phyloP scores from a whole-genome alignment of 2,888 invertebrate species.

The Pasiphila rectangulata region DNA sequence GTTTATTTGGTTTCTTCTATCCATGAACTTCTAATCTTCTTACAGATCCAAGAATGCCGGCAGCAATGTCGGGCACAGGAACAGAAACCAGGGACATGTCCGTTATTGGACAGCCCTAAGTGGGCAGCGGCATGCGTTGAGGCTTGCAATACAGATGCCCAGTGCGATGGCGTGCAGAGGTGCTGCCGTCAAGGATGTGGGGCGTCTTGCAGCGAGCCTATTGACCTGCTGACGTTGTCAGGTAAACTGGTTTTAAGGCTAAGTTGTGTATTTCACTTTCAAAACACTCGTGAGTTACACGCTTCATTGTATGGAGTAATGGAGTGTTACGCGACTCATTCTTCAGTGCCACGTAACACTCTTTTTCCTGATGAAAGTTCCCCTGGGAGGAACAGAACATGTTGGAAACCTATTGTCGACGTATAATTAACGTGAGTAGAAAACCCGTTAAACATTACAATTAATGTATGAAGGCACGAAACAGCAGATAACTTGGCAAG shows the following conservation, averaged over 20 bases:
- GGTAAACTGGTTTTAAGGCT: slow-evolving; percentile 71
- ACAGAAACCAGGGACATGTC: slow-evolving; percentile 70
- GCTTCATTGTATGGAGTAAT: too few relatives aligned
- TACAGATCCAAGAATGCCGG: slow-evolving; percentile 73
- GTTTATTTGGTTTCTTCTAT: neutral
- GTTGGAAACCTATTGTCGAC: too few relatives aligned
- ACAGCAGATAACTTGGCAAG: too few relatives aligned
- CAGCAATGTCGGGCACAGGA: slow-evolving; percentile 78
- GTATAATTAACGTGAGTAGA: too few relatives aligned
- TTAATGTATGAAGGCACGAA: too few relatives aligned
- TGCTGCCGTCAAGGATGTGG: slow-evolving; percentile 87
- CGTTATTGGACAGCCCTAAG: slow-evolving; percentile 61
- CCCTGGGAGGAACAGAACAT: too few relatives aligned
- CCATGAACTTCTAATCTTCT: slow-evolving; percentile 2
- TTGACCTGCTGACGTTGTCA: slow-evolving; percentile 78
- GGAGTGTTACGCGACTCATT: too few relatives aligned
- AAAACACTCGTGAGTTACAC: too few relatives aligned
- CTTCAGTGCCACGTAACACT: too few relatives aligned
- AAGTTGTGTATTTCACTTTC: too few relatives aligned
- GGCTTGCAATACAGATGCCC: slow-evolving; percentile 83
- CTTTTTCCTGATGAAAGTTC: too few relatives aligned
- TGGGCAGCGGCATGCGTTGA: slow-evolving; percentile 83
- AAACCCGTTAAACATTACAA: too few relatives aligned
- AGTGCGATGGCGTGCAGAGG: slow-evolving; percentile 85
- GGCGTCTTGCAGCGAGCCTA: slow-evolving; percentile 84